phyloP scores from a whole-genome alignment of 1,140 invertebrate genomes.

The Ditylenchus dipsaci region DNA sequence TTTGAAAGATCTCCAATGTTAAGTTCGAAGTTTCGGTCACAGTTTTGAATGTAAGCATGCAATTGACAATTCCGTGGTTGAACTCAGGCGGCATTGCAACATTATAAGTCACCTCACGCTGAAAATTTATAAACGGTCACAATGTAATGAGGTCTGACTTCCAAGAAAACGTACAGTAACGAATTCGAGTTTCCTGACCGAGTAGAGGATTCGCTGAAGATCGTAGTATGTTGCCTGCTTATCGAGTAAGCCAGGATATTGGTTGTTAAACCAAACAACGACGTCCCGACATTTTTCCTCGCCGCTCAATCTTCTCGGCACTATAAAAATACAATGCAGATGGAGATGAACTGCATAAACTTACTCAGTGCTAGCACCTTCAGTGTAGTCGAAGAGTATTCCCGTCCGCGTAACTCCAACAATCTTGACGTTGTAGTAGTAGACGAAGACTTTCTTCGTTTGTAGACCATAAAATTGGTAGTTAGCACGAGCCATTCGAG shows the following conservation, averaged over 20 bases:
- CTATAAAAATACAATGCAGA: not conserved
- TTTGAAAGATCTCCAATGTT: slow-evolving; percentile 12
- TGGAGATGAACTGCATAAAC: not conserved
- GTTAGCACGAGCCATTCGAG: not conserved
- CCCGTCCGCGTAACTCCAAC: not conserved
- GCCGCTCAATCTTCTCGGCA: not conserved
- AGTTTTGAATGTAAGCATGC: not conserved
- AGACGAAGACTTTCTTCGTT: not conserved
- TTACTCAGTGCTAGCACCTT: not conserved
- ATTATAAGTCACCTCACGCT: not conserved
- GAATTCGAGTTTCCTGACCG: not conserved
- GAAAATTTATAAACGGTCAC: not conserved
- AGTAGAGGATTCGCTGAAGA: not conserved
- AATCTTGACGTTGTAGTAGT: not conserved
- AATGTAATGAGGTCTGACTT: not conserved
- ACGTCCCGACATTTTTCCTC: slow-evolving; percentile 21
- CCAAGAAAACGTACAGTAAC: not conserved
- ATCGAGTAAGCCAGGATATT: not conserved
- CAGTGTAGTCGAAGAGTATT: not conserved
- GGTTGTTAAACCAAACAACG: not conserved
- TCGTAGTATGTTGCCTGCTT: slow-evolving; percentile 14
- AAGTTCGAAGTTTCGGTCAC: not conserved
- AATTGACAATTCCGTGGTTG: not conserved
- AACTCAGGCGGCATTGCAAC: not conserved
- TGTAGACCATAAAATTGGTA: not conserved